Evolutionary conservation across 1,140 invertebrate genomes (phyloP).

Genomic region (Bombyx mandarina): DNA sequence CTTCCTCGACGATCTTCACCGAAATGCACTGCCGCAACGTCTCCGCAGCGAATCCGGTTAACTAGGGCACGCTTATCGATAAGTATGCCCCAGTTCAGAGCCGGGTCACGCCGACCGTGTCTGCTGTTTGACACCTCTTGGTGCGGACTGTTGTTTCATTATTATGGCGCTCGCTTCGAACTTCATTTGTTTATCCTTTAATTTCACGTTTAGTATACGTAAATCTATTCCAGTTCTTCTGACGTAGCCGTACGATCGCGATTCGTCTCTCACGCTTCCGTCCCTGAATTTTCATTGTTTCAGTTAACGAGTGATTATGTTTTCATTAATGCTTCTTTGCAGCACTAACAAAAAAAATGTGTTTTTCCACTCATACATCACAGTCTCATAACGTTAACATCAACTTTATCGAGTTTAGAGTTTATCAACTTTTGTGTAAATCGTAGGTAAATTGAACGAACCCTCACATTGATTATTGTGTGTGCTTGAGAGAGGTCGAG

Average conservation of each 20-base stretch:
- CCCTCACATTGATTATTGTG: conserved; percentile 22
- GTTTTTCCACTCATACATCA: conserved; percentile 2
- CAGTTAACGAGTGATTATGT: conserved; percentile 20
- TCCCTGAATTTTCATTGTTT: conserved; percentile 41
- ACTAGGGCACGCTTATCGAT: conserved; percentile 61
- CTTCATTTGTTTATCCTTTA: conserved; percentile 70
- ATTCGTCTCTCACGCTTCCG: conserved; percentile 47
- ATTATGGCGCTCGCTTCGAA: conserved; percentile 53
- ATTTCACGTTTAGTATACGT: conserved; percentile 55
- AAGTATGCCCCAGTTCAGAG: conserved; percentile 46
- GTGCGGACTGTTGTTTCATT: conserved; percentile 60
- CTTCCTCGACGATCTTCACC: conserved; percentile 20
- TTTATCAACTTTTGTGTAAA: too few species aligned
- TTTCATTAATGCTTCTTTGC: conserved; percentile 16
- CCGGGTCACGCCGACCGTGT: conserved; percentile 57
- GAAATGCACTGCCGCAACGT: conserved; percentile 38
- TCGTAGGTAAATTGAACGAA: not conserved
- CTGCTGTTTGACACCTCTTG: conserved; percentile 58
- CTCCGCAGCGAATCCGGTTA: conserved; percentile 38
- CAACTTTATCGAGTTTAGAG: too few species aligned
- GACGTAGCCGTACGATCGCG: conserved; percentile 50
- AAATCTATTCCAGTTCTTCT: conserved; percentile 63
- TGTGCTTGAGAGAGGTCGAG: conserved; percentile 27
- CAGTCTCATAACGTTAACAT: not conserved
- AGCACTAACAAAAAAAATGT: conserved; percentile 1